Conservation (phyloP, 2,113 vertebrate species). For the Uria lomvia region DNA sequence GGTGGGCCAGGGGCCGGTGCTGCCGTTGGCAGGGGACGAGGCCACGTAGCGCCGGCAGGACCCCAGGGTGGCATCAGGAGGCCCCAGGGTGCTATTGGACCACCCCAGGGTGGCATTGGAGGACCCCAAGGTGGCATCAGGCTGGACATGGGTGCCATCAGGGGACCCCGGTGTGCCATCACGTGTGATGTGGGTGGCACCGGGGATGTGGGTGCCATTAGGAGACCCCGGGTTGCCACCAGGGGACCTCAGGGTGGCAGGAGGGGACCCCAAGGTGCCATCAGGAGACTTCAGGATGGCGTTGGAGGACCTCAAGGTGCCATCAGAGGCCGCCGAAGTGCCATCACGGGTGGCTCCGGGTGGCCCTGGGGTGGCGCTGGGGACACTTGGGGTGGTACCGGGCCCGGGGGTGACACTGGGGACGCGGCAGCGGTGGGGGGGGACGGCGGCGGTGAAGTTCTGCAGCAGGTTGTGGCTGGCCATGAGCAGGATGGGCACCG, state of each 20-base stretch:
- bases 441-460: constrained; percentile 78
- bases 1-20: neutral
- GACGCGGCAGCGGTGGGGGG: constrained; percentile 69
- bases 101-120: neutral
- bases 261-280: neutral
- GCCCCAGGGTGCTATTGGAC: neutral
- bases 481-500: constrained; percentile 75
- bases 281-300: neutral
- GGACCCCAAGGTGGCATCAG: neutral
- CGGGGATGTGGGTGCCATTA: neutral
- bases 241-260: neutral
- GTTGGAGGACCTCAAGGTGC: neutral
- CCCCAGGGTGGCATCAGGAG: neutral
- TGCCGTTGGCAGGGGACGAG: neutral
- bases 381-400: neutral
- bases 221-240: neutral
- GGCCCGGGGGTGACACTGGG: neutral
- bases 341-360: neutral
- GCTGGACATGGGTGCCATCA: rapidly evolving
- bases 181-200: rapidly evolving
- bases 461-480: constrained; percentile 85
- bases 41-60: neutral
- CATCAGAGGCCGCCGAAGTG: neutral
- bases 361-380: neutral
- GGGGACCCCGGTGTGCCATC: neutral